phyloP scores from a whole-genome alignment of 2,888 invertebrate species.

The Coenonympha glycerion region DNA sequence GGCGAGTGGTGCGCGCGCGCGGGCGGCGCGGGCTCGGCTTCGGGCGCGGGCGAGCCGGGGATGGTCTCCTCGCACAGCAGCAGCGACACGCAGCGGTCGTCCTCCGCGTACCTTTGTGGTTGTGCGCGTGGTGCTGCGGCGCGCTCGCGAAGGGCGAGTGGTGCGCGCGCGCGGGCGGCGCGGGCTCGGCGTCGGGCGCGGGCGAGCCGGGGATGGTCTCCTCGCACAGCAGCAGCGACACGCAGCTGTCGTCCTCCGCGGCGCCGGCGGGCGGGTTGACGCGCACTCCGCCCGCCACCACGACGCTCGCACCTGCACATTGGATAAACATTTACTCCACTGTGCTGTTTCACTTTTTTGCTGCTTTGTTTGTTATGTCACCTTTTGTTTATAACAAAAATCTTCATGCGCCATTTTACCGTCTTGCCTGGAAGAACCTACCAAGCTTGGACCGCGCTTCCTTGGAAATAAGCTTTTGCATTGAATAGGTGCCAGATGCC shows the following conservation, averaged over 20 bases:
- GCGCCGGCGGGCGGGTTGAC: slow-evolving; percentile 34
- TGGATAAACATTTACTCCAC: not conserved
- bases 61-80: too few species aligned
- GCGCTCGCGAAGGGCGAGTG: slow-evolving; percentile 30
- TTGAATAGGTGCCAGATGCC: too few species aligned
- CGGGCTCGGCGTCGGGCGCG: slow-evolving; percentile 78
- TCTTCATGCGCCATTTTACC: too few species aligned
- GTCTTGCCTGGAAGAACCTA: too few species aligned
- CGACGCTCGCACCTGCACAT: slow-evolving; percentile 49
- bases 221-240: slow-evolving; percentile 87
- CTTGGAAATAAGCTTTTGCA: slow-evolving; percentile 21
- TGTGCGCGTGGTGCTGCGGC: slow-evolving; percentile 25
- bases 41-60: too few species aligned
- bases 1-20: too few species aligned
- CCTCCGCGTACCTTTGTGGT: slow-evolving; percentile 19
- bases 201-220: slow-evolving; percentile 95
- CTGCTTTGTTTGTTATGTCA: too few species aligned
- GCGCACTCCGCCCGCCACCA: slow-evolving; percentile 40
- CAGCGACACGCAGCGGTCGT: too few species aligned
- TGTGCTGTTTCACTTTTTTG: too few species aligned
- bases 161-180: slow-evolving; percentile 75
- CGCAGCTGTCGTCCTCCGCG: slow-evolving; percentile 78
- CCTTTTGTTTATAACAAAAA: too few species aligned
- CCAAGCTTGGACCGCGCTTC: too few species aligned
- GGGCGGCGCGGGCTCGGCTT: too few species aligned